Conservation (phyloP, 2,113 vertebrate genomes). For the Strix aluco region DNA sequence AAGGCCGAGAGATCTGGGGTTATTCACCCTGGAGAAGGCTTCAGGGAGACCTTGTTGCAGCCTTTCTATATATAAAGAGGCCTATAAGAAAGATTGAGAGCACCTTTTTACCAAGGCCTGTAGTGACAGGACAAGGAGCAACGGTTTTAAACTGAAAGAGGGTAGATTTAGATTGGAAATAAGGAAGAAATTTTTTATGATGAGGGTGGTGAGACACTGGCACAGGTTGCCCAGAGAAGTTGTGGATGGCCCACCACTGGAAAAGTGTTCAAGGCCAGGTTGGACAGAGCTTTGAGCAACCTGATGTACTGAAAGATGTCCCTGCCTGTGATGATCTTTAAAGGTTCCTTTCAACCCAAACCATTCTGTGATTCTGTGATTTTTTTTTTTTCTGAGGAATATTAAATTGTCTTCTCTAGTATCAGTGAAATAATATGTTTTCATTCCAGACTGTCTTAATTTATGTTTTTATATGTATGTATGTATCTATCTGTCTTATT, state of each 20-base stretch:
- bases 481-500: neutral
- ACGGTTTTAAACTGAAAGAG: neutral
- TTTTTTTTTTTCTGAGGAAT: no score
- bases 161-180: neutral
- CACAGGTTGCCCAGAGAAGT: neutral
- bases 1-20: fast-evolving
- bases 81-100: neutral
- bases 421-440: neutral
- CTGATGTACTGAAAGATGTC: neutral
- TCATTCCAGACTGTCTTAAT: neutral
- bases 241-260: neutral
- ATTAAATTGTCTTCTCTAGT: neutral
- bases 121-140: neutral
- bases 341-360: neutral
- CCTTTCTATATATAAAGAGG: neutral
- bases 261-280: neutral
- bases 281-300: neutral
- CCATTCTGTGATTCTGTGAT: neutral
- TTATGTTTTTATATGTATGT: neutral
- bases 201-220: neutral
- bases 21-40: neutral
- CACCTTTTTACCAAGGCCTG: neutral
- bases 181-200: neutral
- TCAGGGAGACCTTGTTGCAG: fast-evolving
- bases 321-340: neutral